phyloP scores from a whole-genome alignment of 2,113 vertebrate genomes.

The Eretmodus cyanostictus region DNA sequence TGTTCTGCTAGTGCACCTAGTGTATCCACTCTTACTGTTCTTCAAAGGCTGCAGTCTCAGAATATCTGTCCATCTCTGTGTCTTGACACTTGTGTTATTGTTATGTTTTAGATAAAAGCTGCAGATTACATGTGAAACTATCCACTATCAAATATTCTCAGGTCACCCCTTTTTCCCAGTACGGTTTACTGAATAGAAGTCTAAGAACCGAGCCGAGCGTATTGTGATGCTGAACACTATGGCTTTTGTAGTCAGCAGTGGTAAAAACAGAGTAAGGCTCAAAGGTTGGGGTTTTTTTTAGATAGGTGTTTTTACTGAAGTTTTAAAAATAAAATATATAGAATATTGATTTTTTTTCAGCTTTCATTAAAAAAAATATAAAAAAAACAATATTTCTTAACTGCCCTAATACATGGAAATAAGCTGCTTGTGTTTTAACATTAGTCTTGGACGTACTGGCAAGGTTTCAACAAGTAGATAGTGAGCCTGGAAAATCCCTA shows the following conservation, averaged over 20 bases:
- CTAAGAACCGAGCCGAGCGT: not conserved
- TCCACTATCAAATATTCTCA: not conserved
- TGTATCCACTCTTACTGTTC: not conserved
- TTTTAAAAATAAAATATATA: not conserved
- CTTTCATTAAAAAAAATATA: not conserved
- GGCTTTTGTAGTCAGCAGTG: not conserved
- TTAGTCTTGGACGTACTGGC: not conserved
- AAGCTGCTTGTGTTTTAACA: not conserved
- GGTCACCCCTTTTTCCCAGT: not conserved
- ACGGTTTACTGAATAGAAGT: not conserved
- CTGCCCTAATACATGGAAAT: not conserved
- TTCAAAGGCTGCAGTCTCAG: not conserved
- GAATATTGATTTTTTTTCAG: not conserved
- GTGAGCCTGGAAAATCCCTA: constrained; percentile 1
- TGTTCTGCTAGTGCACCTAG: constrained; percentile 10
- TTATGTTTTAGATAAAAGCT: not conserved
- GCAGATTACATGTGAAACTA: not conserved
- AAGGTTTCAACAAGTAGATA: constrained; percentile 5
- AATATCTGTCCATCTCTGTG: not conserved
- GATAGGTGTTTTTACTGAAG: not conserved
- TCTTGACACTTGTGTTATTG: not conserved
- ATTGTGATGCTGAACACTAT: not conserved
- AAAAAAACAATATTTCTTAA: not conserved
- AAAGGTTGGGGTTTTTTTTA: accelerated
- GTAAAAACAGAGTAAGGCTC: not conserved